Conservation (phyloP, 2,797 vertebrate genomes). For the Scyliorhinus canicula region DNA sequence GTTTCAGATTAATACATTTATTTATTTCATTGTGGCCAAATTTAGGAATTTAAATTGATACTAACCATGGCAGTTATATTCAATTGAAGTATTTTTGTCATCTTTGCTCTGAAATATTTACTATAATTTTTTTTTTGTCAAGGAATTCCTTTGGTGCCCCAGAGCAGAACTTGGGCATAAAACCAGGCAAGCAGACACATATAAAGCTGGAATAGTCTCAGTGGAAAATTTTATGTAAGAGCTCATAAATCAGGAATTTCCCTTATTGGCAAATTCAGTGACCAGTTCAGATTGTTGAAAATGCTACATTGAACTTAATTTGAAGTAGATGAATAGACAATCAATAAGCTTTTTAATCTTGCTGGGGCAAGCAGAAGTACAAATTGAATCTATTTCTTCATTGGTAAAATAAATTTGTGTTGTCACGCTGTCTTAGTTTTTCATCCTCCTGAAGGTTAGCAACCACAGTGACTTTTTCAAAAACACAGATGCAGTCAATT, state of each 20-base stretch:
- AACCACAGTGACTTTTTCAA: slow-evolving; percentile 38
- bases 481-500: slow-evolving; percentile 39
- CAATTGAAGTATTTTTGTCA: slow-evolving; percentile 59
- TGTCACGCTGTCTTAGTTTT: slow-evolving; percentile 39
- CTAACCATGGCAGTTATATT: slow-evolving; percentile 41
- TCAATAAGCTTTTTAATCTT: slow-evolving; percentile 57
- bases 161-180: slow-evolving; percentile 29
- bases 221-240: slow-evolving; percentile 47
- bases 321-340: slow-evolving; percentile 50
- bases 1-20: background rate
- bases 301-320: slow-evolving; percentile 46
- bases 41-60: background rate
- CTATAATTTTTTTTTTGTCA: slow-evolving; percentile 55
- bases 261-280: slow-evolving; percentile 43
- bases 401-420: slow-evolving; percentile 43
- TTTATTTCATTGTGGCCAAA: background rate
- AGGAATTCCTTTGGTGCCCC: slow-evolving; percentile 25
- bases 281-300: slow-evolving; percentile 50
- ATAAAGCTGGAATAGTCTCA: slow-evolving; percentile 46
- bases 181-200: background rate
- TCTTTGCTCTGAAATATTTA: slow-evolving; percentile 57
- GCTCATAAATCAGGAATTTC: slow-evolving; percentile 44
- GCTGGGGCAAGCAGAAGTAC: slow-evolving; percentile 45
- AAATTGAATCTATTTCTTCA: slow-evolving; percentile 41
- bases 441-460: slow-evolving; percentile 42